Evolutionary conservation across 2,888 invertebrate species (phyloP), one percentile per base, ranked within the genome.

Genomic region (Brassicogethes aeneus): DNA sequence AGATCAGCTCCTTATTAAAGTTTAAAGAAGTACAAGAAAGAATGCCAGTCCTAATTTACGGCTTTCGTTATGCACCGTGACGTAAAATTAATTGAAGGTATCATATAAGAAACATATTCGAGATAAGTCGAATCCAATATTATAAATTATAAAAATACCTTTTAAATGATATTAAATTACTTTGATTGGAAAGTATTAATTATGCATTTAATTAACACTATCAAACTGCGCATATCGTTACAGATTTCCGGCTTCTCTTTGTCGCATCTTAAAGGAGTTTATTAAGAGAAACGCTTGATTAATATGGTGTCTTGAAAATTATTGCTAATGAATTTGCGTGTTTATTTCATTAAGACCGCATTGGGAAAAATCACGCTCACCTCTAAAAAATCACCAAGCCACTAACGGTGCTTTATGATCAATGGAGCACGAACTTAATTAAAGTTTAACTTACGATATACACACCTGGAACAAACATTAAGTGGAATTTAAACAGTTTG

Each of bases 291-390:
- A 10, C 23, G 23, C 23, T 23, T 23, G 23, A 23, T 23, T 23
- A 23, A 23, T 23, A 10, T 23, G 5, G 23, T 23, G 23, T 23
- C 23, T 23, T 7, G 10, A 10, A 23, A 23, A 10, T 23, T 23
- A 23, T 23, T 23, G 23, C 23, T 23, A 23, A 23, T 23, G 23
- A 23, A 23, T 23, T 23, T 23, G 23, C 23, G 23, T 23, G 23
- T 23, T 23, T 23, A 23, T 23, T 5, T 23, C 23, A 10, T 23
- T 23, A 23, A 23, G 10, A 10, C 23, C 5, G 5, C 23, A 10
- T 23, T 23, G 10, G 10, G 10, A 10, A 5, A 23, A 23, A 23
- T 7, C 23, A 10, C 23, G 23, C 5, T 10, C 5, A 5, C 5
- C 23, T 23, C 10, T 7, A 23, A 23, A 23, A 23, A 7, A 7